Conservation (phyloP, 2,113 vertebrate species). For the Diphyllodes magnificus region DNA sequence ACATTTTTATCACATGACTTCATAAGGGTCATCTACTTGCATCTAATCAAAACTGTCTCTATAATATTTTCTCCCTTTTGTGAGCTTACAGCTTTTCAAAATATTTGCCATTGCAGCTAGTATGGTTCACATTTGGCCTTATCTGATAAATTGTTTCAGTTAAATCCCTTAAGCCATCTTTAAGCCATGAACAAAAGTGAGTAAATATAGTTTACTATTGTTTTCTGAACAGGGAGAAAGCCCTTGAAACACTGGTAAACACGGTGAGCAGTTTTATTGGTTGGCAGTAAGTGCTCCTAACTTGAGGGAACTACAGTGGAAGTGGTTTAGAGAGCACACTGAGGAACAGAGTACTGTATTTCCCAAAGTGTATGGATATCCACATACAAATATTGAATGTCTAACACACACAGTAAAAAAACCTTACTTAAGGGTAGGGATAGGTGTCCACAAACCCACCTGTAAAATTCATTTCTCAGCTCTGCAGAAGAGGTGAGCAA, state of each 20-base stretch:
- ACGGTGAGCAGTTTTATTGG: neutral
- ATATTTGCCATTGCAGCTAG: neutral
- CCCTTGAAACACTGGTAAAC: neutral
- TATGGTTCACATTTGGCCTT: neutral
- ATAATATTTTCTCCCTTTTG: neutral
- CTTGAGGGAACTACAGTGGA: neutral
- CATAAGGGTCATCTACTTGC: neutral
- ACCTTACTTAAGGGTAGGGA: neutral
- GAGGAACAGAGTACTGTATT: neutral
- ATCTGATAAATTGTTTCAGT: neutral
- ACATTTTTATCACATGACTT: neutral
- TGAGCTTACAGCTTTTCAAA: neutral
- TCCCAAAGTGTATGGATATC: neutral
- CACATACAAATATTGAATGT: neutral
- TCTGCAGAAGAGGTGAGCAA: neutral
- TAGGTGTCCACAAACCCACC: neutral
- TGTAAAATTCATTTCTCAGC: neutral
- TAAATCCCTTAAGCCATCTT: constrained; percentile 23
- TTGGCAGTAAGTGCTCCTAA: neutral
- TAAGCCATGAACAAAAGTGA: neutral
- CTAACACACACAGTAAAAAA: neutral
- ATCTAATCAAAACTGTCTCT: neutral
- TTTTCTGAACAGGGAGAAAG: neutral
- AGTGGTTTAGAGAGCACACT: neutral
- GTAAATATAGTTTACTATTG: neutral